Percentiles rank a stretch among this genome's conserved stretches.
Conservation (phyloP, 1,140 invertebrate genomes). For the Trypoxylus dichotomus region DNA sequence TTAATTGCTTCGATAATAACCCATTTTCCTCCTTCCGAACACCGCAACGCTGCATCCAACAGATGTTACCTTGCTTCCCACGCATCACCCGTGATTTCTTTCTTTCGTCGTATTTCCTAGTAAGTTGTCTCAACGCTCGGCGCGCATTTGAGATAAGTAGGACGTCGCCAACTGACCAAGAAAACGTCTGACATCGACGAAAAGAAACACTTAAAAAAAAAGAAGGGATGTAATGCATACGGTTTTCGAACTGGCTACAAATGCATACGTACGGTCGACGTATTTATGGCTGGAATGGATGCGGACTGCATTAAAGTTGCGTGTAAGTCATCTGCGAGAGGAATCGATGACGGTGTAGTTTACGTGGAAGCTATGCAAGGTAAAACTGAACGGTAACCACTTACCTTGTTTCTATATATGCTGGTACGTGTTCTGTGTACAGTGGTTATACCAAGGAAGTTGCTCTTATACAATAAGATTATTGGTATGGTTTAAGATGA, state of each 20-base stretch:
- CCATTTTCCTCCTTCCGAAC: too few species aligned
- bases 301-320: not conserved
- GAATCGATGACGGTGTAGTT: not conserved
- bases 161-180: not conserved
- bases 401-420: too few species aligned
- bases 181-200: not conserved
- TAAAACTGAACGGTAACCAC: not conserved
- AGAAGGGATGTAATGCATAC: not conserved
- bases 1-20: too few species aligned
- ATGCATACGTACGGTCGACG: not conserved
- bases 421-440: too few species aligned
- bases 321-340: not conserved
- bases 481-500: too few species aligned
- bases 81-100: too few species aligned
- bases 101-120: too few species aligned
- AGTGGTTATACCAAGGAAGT: too few species aligned
- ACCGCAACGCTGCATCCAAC: too few species aligned
- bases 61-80: too few species aligned
- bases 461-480: too few species aligned
- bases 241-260: not conserved
- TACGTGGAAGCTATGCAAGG: not conserved
- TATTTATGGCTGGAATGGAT: not conserved
- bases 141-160: not conserved
- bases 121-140: not conserved
- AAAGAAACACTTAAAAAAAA: not conserved